phyloP scores from a whole-genome alignment of 2,888 invertebrate genomes.

The Lycaena phlaeas region DNA sequence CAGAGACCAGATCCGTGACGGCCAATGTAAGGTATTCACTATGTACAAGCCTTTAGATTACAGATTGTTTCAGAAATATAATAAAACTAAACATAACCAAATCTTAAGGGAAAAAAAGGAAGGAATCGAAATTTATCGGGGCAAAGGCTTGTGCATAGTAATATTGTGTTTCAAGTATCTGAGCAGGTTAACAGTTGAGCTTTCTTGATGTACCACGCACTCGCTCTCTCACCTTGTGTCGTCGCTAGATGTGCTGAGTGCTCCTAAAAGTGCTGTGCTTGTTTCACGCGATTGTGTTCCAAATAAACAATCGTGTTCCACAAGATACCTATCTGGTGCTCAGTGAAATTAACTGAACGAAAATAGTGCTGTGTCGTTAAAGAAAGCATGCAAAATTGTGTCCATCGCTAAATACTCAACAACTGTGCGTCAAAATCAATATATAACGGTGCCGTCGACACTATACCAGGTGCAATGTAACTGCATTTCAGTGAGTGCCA shows the following conservation, averaged over 20 bases:
- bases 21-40: background rate
- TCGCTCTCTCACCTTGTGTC: constrained; percentile 72
- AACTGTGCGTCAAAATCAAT: constrained; percentile 73
- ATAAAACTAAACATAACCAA: constrained; percentile 4
- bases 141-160: constrained; percentile 16
- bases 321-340: constrained; percentile 65
- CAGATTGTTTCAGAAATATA: constrained; percentile 9
- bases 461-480: constrained; percentile 68
- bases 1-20: constrained; percentile 13
- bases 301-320: constrained; percentile 32
- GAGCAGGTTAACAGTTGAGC: constrained; percentile 16
- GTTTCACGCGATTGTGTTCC: constrained; percentile 34
- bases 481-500: constrained; percentile 75
- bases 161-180: constrained; percentile 13
- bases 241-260: constrained; percentile 68
- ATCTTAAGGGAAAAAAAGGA: too few relatives aligned
- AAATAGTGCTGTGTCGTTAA: constrained; percentile 69
- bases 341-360: constrained; percentile 67
- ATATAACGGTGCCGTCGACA: constrained; percentile 71
- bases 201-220: constrained; percentile 45
- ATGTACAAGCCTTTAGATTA: constrained; percentile 15
- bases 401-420: constrained; percentile 72
- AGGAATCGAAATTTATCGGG: too few relatives aligned
- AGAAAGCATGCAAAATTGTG: constrained; percentile 73
- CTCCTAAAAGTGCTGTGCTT: constrained; percentile 62